Evolutionary conservation across 2,888 invertebrate genomes (phyloP).

Genomic region (Caradrina clavipalpis): DNA sequence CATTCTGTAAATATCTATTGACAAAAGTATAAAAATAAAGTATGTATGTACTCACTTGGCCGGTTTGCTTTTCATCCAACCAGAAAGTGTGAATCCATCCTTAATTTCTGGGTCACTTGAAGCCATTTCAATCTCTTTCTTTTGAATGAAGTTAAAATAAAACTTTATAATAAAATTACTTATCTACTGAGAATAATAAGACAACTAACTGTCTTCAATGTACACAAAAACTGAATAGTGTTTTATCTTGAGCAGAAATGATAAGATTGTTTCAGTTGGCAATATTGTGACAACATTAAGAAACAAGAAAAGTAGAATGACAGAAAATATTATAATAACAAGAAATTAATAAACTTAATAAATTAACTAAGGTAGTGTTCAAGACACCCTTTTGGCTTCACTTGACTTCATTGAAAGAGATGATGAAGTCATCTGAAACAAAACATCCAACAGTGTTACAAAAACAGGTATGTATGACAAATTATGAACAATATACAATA

Average conservation of each 20-base stretch:
- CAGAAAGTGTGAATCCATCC: slow-evolving; percentile 92
- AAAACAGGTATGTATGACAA: background rate
- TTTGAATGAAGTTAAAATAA: slow-evolving; percentile 33
- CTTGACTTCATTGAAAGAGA: slow-evolving; percentile 77
- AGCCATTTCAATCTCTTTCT: slow-evolving; percentile 76
- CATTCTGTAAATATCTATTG: background rate
- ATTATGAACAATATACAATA: background rate
- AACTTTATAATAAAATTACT: slow-evolving; percentile 24
- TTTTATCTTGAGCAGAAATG: slow-evolving; percentile 88
- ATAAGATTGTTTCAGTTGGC: slow-evolving; percentile 83
- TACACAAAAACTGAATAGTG: slow-evolving; percentile 73
- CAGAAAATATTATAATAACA: slow-evolving; percentile 56
- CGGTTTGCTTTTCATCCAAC: slow-evolving; percentile 94
- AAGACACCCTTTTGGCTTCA: slow-evolving; percentile 84
- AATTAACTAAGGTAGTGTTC: slow-evolving; percentile 69
- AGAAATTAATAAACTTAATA: slow-evolving; percentile 61
- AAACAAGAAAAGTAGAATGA: slow-evolving; percentile 51
- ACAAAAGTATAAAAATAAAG: background rate
- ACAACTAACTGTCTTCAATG: slow-evolving; percentile 70
- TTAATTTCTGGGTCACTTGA: slow-evolving; percentile 91
- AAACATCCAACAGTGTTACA: slow-evolving; percentile 48
- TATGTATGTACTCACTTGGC: slow-evolving; percentile 82
- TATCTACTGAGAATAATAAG: slow-evolving; percentile 55
- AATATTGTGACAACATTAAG: slow-evolving; percentile 72
- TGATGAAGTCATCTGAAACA: slow-evolving; percentile 85